These are phyloP conservation scores for Pangasianodon hypophthalmus DNA, from an alignment of 2,113 vertebrate genomes.

Conservation along the genomic window DNA sequence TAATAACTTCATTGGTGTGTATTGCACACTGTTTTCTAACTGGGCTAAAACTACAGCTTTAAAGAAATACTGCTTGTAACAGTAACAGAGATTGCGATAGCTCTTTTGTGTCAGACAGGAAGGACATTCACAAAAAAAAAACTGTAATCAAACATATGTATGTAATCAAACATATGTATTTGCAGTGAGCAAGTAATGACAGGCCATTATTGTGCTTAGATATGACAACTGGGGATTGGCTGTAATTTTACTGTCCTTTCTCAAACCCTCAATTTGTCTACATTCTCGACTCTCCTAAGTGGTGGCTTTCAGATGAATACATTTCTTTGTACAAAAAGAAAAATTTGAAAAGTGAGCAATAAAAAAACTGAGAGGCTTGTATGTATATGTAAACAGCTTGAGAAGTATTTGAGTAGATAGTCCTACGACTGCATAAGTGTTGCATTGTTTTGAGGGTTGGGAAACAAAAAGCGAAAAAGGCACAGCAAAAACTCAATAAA, in stretches of 20 bases:
- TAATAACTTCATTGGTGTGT: neutral
- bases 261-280: neutral
- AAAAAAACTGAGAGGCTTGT: neutral
- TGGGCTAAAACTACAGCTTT: neutral
- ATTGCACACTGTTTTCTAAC: neutral
- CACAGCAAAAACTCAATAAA: neutral
- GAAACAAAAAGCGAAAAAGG: neutral
- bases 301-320: neutral
- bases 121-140: neutral
- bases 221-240: neutral
- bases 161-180: too few species aligned
- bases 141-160: neutral
- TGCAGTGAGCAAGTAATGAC: neutral
- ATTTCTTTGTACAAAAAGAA: neutral
- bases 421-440: neutral
- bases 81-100: neutral
- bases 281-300: neutral
- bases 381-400: neutral
- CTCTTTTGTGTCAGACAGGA: neutral
- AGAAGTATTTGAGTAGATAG: neutral
- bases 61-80: neutral
- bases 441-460: neutral
- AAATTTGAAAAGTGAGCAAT: neutral
- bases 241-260: neutral
- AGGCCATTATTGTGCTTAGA: neutral